These are phyloP conservation scores for Dolichotis patagonum DNA, from an alignment of 2,113 vertebrate genomes.

Conservation along the genomic window DNA sequence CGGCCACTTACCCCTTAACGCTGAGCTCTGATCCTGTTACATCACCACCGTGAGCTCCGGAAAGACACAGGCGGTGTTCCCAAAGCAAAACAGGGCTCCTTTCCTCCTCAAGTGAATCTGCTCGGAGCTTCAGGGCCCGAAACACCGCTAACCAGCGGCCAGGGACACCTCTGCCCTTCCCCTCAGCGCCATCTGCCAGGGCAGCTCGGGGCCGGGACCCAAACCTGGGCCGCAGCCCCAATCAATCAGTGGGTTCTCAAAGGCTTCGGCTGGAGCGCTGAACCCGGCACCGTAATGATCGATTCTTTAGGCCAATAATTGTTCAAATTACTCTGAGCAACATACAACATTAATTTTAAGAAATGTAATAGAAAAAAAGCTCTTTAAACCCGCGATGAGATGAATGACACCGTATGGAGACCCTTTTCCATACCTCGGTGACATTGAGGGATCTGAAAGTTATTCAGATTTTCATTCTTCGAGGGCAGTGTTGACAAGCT, in stretches of 20 bases:
- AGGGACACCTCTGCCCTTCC: background rate
- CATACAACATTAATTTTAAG: constrained; percentile 89
- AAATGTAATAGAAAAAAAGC: constrained; percentile 88
- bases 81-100: background rate
- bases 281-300: constrained; percentile 76
- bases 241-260: constrained; percentile 70
- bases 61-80: background rate
- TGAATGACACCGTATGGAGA: constrained; percentile 83
- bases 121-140: background rate
- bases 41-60: background rate
- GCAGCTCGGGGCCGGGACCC: background rate
- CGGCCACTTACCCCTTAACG: background rate
- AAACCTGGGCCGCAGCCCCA: background rate
- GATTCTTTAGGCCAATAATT: constrained; percentile 85
- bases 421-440: constrained; percentile 83
- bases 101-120: background rate
- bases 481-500: constrained; percentile 87
- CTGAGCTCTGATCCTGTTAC: background rate
- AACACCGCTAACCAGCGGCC: background rate
- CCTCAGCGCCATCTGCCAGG: background rate
- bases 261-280: constrained; percentile 35
- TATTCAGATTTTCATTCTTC: constrained; percentile 88
- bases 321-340: constrained; percentile 86
- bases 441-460: constrained; percentile 88
- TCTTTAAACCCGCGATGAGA: constrained; percentile 85